Percentiles rank a stretch among this genome's conserved stretches.
Conservation (phyloP, 2,113 vertebrate species). For the Halichoerus grypus region DNA sequence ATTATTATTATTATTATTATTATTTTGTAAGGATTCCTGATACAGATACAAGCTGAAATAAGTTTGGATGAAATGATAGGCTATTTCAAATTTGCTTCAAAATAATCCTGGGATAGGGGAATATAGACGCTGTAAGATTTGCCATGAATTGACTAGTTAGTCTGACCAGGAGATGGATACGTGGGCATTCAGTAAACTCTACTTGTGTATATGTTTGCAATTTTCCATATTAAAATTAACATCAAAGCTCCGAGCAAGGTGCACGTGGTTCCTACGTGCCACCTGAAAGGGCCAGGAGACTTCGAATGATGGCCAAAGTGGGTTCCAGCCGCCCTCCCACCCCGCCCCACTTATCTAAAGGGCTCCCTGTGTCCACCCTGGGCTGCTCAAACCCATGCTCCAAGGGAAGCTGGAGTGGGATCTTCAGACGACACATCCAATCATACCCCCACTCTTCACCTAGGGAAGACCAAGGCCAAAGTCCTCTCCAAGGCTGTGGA, state of each 20-base stretch:
- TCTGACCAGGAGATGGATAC: background rate
- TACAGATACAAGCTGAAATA: background rate
- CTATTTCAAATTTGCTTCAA: background rate
- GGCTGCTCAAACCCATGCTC: background rate
- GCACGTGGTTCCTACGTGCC: accelerated
- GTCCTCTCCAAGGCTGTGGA: background rate
- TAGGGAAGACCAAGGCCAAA: background rate
- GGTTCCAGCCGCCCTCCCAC: background rate
- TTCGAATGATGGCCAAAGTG: background rate
- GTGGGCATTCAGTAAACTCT: background rate
- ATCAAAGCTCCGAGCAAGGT: background rate
- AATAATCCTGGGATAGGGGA: background rate
- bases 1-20: background rate
- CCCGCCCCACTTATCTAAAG: background rate
- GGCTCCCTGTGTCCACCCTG: background rate
- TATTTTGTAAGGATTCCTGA: background rate
- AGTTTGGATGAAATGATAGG: slow-evolving; percentile 14
- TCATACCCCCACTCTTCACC: background rate
- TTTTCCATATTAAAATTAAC: background rate
- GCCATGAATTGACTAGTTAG: background rate
- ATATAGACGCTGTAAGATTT: background rate
- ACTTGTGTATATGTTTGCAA: background rate
- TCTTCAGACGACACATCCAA: background rate
- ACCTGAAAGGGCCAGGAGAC: background rate
- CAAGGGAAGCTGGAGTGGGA: background rate